Evolutionary conservation across 2,797 vertebrate species (phyloP), one percentile per base, ranked within the genome.

Genomic region (Eulemur rubriventer): DNA sequence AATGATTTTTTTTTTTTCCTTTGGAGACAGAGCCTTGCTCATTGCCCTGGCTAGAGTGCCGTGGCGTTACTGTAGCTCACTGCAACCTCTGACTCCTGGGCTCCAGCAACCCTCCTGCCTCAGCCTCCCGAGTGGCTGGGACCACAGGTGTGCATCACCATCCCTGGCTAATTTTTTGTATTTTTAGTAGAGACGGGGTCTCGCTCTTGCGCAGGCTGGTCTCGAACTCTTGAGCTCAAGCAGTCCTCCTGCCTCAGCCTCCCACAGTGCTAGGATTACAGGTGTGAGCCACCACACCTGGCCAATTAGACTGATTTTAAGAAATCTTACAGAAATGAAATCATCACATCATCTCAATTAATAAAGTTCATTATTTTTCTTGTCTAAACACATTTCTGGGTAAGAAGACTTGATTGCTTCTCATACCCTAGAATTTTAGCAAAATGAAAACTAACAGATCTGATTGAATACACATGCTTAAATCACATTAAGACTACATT

Each of bases 321-420:
- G 33, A 87, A 94, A 69, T 61, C 46, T 86, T 52, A 87, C 9
- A 57, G 12, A 20, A 22, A 87, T 76, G 55, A 91, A 86, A 72
- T 24, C 12, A 82, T 69, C 75, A 73, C 30, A 91, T 38, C 24
- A 6, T 80, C 59, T 86, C 61, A 63, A 75, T 67, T 70, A 85
- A 52, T 75, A 86, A 94, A 92, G 76, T 18, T 65, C 18, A 82
- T 72, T 90, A 82, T 90, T 89, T 94, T 70, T 84, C 38, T 82
- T 70, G 50, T 33, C 24, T 61, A 92, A 94, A 89, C 8, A 89
- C 24, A 61, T 7, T 35, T 61, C 30, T 89, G 35, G 18, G 33
- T 61, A 75, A 75, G 43, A 95, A 46, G 61, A 85, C 6, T 35
- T 46, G n/a, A 85, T 28, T 94, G 28, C 18, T 86, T 89, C 72